Conservation (phyloP, 2,113 vertebrate genomes). For the Smithornis capensis region DNA sequence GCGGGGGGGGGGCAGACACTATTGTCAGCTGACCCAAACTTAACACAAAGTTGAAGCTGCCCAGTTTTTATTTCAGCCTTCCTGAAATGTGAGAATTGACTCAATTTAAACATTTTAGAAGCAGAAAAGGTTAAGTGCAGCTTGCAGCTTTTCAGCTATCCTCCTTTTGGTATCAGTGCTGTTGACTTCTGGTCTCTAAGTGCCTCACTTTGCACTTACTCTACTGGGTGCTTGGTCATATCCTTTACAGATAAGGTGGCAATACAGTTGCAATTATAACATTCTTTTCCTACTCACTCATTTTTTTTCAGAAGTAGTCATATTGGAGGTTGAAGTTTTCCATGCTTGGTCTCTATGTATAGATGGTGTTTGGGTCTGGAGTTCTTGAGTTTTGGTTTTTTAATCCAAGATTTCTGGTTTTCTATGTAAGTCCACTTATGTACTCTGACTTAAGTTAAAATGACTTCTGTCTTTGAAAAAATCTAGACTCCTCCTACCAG, state of each 20-base stretch:
- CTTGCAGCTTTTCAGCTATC: background rate
- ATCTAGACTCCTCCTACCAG: background rate
- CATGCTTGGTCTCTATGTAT: background rate
- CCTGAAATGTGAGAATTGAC: background rate
- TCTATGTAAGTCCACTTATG: background rate
- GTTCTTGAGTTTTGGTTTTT: background rate
- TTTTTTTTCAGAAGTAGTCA: background rate
- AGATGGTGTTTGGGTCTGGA: background rate
- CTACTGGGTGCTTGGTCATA: background rate
- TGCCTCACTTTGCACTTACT: constrained; percentile 52
- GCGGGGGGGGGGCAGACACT: background rate
- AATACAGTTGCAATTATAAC: background rate
- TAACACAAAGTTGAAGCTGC: background rate
- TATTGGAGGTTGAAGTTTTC: background rate
- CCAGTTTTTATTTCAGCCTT: background rate
- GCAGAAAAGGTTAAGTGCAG: background rate
- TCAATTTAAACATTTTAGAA: background rate
- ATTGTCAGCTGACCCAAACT: background rate
- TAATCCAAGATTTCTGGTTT: background rate
- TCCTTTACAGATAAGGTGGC: constrained; percentile 39
- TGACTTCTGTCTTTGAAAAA: background rate
- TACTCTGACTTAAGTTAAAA: background rate
- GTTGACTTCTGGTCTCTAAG: constrained; percentile 10
- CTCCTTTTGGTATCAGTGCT: background rate
- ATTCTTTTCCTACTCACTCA: constrained; percentile 9